A percentile compares a stretch with the other conserved stretches of the same genome.
These are phyloP conservation scores for Lottia scabra DNA, from an alignment of 2,888 invertebrate species.

Conservation along the genomic window DNA sequence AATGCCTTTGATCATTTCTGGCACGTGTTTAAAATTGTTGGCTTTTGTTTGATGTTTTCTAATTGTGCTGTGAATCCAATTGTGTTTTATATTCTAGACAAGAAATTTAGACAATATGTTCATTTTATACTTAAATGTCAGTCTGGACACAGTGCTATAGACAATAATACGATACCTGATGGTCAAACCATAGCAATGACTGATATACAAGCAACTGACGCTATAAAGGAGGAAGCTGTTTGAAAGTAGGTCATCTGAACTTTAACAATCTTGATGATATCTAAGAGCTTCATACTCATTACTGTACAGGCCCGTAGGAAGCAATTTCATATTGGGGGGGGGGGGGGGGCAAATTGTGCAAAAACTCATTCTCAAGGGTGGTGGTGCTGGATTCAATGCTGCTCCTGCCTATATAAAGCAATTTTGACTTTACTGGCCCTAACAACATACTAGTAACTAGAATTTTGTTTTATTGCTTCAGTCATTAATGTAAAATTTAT, in stretches of 20 bases:
- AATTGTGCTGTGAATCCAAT: slow-evolving; percentile 42
- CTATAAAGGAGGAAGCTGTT: neutral
- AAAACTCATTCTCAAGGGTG: too few species aligned
- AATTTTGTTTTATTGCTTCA: too few species aligned
- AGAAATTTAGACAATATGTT: slow-evolving; percentile 29
- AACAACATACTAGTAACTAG: too few species aligned
- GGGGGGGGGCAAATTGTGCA: too few species aligned
- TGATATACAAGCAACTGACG: neutral
- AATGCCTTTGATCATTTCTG: slow-evolving; percentile 47
- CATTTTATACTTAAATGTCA: slow-evolving; percentile 10
- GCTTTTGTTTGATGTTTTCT: slow-evolving; percentile 41
- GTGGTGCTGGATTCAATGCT: too few species aligned
- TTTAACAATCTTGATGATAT: too few species aligned
- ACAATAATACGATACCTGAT: neutral
- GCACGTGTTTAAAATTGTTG: slow-evolving; percentile 49
- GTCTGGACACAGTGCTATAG: neutral
- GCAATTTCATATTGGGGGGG: too few species aligned
- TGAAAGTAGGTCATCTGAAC: neutral
- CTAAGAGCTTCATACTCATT: too few species aligned
- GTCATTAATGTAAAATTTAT: too few species aligned
- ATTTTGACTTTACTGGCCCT: too few species aligned
- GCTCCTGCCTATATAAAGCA: too few species aligned
- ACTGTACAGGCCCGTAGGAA: too few species aligned
- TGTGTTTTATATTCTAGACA: slow-evolving; percentile 37
- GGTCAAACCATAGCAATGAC: slow-evolving; percentile 5